Evolutionary conservation across 2,797 vertebrate genomes (phyloP).

Genomic region (Ispidina lecontei): DNA sequence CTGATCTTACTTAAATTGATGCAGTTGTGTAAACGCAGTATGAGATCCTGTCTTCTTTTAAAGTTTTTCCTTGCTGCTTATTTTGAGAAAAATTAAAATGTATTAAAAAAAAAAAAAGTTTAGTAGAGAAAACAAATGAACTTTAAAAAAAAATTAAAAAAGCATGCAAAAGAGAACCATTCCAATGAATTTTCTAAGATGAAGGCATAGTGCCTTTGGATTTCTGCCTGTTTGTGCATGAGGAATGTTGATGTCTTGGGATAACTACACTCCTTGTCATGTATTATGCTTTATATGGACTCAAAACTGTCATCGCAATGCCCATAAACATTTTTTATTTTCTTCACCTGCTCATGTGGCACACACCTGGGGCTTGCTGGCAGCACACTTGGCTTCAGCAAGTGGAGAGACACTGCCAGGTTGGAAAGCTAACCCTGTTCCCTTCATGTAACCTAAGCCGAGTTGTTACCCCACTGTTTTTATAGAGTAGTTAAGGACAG

Average conservation of each 20-base stretch:
- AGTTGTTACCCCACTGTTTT: constrained; percentile 45
- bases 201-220: constrained; percentile 50
- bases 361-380: constrained; percentile 68
- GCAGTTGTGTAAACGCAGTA: neutral
- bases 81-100: neutral
- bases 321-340: constrained; percentile 73
- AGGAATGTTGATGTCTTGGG: constrained; percentile 59
- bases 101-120: neutral
- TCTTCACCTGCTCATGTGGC: constrained; percentile 73
- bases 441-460: neutral
- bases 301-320: constrained; percentile 67
- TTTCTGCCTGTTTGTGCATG: constrained; percentile 42
- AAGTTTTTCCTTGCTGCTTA: neutral
- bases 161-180: neutral
- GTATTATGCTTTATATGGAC: constrained; percentile 64
- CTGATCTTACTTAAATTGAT: neutral
- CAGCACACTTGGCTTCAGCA: neutral
- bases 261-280: constrained; percentile 47
- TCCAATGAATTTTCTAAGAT: constrained; percentile 29
- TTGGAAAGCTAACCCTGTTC: constrained; percentile 42
- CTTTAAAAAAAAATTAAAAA: neutral
- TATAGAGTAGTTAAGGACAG: constrained; percentile 52
- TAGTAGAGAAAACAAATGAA: neutral
- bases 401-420: constrained; percentile 30
- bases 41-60: neutral